Evolutionary conservation across 2,888 invertebrate species (phyloP), one percentile per base, ranked within the genome.

Genomic region (Neoitamus cyanurus): DNA sequence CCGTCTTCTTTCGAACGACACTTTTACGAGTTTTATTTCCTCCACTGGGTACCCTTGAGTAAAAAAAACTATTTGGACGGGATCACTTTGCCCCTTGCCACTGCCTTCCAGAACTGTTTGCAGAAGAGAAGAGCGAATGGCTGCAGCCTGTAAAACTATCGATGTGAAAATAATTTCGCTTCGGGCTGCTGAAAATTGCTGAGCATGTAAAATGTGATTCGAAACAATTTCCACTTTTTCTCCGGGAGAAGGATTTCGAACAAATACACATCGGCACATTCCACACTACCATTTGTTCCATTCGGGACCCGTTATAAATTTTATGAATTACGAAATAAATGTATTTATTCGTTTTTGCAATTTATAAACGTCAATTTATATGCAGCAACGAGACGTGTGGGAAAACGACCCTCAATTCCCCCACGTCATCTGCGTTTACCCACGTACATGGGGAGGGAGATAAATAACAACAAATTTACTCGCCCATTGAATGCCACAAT

Each of bases 351-450:
- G n/a, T 70, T 31, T 31, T 31, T 70, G 31, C 13, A 70, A 70
- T 70, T 70, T 70, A 70, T 70, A 70, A 70, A 28, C 25, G 13
- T 70, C 70, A 70, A 31, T 70, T 70, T 70, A 30, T 70, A 70
- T 70, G 70, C 30, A 70, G 31, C 31, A 9, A 2, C 58, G 9
- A 58, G 20, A 58, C 15, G 58, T 25, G 58, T 13, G n/a, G n/a
- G n/a, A 58, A 25, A 58, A 58, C 25, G 15, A 20, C 20, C 15
- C 9, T 15, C 0, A 3, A 58, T 11, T 37, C 37, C 9, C 58
- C 58, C 20, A 15, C 5, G 3, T 3, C 37, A 11, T 37, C 7
- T 37, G 2, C 9, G 3, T 37, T 37, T 11, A 37, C 5, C 13
- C 37, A 5, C 37, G 9, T 34, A 11, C 37, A 9, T 58, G 25